Percentiles rank a stretch among this genome's conserved stretches.
phyloP scores from a whole-genome alignment of 1,140 invertebrate species.

The Apis florea region DNA sequence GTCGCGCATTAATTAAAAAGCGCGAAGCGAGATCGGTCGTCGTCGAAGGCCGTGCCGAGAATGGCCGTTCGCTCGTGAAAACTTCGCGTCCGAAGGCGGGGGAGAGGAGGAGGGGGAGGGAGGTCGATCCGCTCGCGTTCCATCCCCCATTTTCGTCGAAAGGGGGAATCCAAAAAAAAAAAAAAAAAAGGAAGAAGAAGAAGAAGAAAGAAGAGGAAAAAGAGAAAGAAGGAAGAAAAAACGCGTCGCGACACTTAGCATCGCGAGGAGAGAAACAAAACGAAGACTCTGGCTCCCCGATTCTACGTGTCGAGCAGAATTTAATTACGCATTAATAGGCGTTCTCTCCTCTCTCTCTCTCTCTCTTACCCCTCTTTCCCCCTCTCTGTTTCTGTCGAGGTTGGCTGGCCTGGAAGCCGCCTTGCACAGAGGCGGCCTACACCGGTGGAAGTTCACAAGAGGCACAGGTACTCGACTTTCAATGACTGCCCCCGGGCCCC shows the following conservation, averaged over 20 bases:
- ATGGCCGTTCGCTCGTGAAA: neutral
- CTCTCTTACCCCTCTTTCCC: constrained; percentile 3
- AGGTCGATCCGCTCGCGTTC: too few species aligned
- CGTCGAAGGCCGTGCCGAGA: neutral
- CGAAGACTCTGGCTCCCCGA: constrained; percentile 10
- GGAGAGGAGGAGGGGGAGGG: too few species aligned
- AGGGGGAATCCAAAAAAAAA: neutral
- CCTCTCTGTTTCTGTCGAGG: constrained; percentile 14
- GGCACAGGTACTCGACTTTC: constrained; percentile 69
- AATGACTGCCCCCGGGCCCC: constrained; percentile 65
- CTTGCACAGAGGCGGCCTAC: constrained; percentile 41
- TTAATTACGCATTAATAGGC: constrained; percentile 57
- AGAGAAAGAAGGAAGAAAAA: too few species aligned
- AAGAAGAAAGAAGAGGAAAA: neutral
- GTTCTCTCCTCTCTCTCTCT: constrained; percentile 11
- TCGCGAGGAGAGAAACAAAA: constrained; percentile 33
- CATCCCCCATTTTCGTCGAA: neutral
- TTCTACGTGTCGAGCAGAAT: constrained; percentile 39
- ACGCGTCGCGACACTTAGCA: neutral
- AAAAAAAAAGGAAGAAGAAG: neutral
- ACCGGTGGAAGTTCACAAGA: constrained; percentile 65
- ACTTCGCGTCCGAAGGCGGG: neutral
- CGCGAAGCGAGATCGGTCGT: neutral
- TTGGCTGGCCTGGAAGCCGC: constrained; percentile 25
- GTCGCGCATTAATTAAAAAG: constrained; percentile 30